Conservation (phyloP, 37 sponge, comb jelly and placozoan genomes). For the Lycopodina hypogea region DNA sequence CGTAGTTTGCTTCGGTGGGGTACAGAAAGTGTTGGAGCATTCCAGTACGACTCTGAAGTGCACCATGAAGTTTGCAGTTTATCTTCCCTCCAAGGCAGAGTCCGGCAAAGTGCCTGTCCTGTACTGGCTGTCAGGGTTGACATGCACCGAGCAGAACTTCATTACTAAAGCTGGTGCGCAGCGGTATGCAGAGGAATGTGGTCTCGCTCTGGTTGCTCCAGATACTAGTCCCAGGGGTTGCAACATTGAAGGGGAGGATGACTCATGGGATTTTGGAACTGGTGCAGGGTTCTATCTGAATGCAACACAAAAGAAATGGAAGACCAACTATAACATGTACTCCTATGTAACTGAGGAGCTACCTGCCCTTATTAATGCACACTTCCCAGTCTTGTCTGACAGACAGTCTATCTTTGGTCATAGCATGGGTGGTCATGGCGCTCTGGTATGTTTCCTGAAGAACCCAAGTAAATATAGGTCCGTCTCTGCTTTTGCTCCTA, state of each 20-base stretch:
- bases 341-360: conserved; percentile 92
- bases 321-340: conserved; percentile 96
- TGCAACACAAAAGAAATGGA: conserved; percentile 97
- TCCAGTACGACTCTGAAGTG: conserved; percentile 76
- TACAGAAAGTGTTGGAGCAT: conserved; percentile 83
- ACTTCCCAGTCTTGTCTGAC: conserved; percentile 77
- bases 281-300: conserved; percentile 98
- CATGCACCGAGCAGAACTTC: conserved; percentile 96
- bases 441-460: conserved; percentile 87
- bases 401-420: conserved; percentile 86
- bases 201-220: conserved; percentile 83
- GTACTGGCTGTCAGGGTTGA: conserved; percentile 96
- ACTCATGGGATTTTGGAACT: conserved; percentile 91
- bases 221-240: conserved; percentile 98
- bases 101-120: conserved; percentile 79
- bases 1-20: conserved; percentile 79
- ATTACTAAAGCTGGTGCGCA: conserved; percentile 84
- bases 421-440: conserved; percentile 99
- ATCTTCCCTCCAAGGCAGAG: conserved; percentile 86
- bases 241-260: conserved; percentile 93
- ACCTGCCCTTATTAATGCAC: conserved; percentile 68
- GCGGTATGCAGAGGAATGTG: conserved; percentile 81
- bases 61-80: conserved; percentile 88
- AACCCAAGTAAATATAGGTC: conserved; percentile 90
- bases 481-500: conserved; percentile 94